Percentiles rank a stretch among this genome's conserved stretches.
phyloP scores from a whole-genome alignment of 1,140 invertebrate genomes.

The Zaprionus lachaisei region DNA sequence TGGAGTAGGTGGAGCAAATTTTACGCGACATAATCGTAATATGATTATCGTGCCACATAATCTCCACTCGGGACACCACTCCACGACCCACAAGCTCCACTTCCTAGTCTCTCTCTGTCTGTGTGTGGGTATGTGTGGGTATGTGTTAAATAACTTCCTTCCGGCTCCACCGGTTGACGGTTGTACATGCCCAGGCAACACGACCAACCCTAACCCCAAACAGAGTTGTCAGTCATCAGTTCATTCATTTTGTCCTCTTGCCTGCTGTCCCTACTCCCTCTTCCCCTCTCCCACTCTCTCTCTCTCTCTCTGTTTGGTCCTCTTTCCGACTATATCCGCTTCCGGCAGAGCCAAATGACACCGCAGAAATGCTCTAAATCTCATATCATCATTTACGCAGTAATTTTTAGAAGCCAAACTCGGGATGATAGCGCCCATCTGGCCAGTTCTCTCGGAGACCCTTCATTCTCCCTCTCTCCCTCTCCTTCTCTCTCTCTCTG shows the following conservation, averaged over 20 bases:
- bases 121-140: conserved; percentile 39
- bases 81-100: conserved; percentile 7
- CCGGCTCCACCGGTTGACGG: conserved; percentile 61
- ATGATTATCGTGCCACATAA: conserved; percentile 79
- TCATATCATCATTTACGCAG: conserved; percentile 83
- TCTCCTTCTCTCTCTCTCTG: conserved; percentile 12
- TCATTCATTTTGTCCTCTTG: conserved; percentile 3
- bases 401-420: conserved; percentile 75
- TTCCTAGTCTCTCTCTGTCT: not conserved
- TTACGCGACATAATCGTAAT: conserved; percentile 82
- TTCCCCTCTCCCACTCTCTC: not conserved
- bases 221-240: conserved; percentile 8
- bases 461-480: not conserved
- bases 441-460: conserved; percentile 12
- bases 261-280: not conserved
- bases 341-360: conserved; percentile 68
- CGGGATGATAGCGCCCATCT: conserved; percentile 37
- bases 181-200: conserved; percentile 11
- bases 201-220: conserved; percentile 13
- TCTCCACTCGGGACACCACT: conserved; percentile 41
- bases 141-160: conserved; percentile 81
- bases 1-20: conserved; percentile 57
- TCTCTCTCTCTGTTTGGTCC: not conserved
- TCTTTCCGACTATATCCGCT: conserved; percentile 58
- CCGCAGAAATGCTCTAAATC: conserved; percentile 79